Conservation (phyloP, 2,888 invertebrate species). For the Clanis bilineata region DNA sequence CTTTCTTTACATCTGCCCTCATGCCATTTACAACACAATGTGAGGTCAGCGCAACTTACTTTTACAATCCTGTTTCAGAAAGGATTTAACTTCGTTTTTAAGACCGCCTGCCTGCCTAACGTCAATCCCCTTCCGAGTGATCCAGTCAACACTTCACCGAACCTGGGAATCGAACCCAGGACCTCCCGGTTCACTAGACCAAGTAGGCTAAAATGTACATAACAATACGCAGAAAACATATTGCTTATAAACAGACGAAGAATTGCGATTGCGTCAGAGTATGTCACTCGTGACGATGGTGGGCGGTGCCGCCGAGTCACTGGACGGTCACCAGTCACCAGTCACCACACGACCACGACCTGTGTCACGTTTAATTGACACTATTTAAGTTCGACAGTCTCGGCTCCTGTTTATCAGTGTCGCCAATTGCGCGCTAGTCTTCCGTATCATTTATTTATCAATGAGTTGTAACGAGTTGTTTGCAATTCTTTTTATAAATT, state of each 20-base stretch:
- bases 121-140: too few relatives aligned
- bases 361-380: background rate
- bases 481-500: background rate
- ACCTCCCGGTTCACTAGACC: too few relatives aligned
- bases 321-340: background rate
- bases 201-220: too few relatives aligned
- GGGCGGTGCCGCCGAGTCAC: background rate
- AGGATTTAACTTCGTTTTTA: too few relatives aligned
- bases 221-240: constrained; percentile 5
- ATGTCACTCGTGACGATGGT: background rate
- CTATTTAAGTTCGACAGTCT: background rate
- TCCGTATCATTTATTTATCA: background rate
- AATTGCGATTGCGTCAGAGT: background rate
- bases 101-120: too few relatives aligned
- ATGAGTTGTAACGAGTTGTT: background rate
- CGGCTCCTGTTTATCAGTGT: background rate
- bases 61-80: too few relatives aligned
- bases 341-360: background rate
- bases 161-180: too few relatives aligned
- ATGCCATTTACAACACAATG: too few relatives aligned
- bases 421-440: background rate
- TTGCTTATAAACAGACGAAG: background rate
- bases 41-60: too few relatives aligned
- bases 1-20: too few relatives aligned
- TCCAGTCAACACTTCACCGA: too few relatives aligned